Base-by-base conservation (phyloP, 1,140 invertebrate genomes). In the Drosophila lini region DNA sequence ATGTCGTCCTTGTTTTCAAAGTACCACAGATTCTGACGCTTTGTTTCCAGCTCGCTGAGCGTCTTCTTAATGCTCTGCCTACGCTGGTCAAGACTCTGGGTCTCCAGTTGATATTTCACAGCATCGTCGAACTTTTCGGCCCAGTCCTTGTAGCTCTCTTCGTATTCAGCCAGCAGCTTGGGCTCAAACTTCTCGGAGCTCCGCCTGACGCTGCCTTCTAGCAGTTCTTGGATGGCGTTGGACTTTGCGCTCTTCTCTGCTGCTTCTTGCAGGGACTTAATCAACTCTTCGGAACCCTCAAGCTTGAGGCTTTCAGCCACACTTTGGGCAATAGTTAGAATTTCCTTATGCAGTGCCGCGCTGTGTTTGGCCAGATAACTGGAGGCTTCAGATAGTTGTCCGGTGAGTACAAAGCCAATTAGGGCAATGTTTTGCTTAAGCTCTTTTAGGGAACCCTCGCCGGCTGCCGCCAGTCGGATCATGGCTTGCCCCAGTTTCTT, bases 1-100 rank as follows among this genome's bases (percentile, higher is more conserved):
- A 97, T 94, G 79, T 95, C 84, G 48, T 96, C 95, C 88, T 96
- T 94, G 80, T 96, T 95, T 52, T 97, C 95, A 92, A 97, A 97
- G 93, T 96, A 97, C 93, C 96, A 97, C 34, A 97, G 92, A 61
- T 95, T 93, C 78, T 94, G 94, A 83, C 96, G 96, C 81, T 93
- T 93, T n/a, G 93, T 76, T 44, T 93, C 50, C 38, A 97, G 82
- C 6, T 94, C 91, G 50, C 94, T 92, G 79, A 96, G 94, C 19
- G 95, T 94, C 38, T 93, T 81, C 74, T 95, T 86, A 52, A 97
- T 94, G 53, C 94, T 92, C 56, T 94, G 79, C 25, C 95, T 90
- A 57, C 94, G 93, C 7, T 58, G 34, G 2, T 45, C 15, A 16
- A 64, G 32, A 10, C 73, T 68, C 11, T 76, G 71, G 2, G 25